Evolutionary conservation across 2,113 vertebrate species (phyloP), one percentile per base, ranked within the genome.

Genomic region (Prochilodus magdalenae): DNA sequence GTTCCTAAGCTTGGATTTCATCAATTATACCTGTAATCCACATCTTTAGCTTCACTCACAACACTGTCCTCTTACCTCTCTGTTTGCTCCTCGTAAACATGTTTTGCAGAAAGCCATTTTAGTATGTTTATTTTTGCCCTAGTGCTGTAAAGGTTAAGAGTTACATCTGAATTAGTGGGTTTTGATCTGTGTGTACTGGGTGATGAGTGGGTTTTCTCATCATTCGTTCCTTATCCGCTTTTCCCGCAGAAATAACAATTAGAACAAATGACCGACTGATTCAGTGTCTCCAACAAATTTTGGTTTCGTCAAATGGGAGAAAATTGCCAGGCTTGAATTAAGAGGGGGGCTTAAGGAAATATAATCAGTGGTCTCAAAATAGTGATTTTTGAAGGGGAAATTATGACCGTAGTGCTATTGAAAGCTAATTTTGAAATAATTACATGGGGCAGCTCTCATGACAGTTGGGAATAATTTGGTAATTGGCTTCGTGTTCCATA

Each of bases 361-460:
- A 86, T 83, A 89, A 87, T 90, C 83, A 85, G 83, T 51, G 79
- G 86, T 86, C 81, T 85, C 73, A 84, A 85, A 86, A 85, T 85
- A 85, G 82, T 82, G 77, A 83, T 85, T 88, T 86, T 82, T 85
- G 57, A 77, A 75, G 71, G 44, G 77, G 69, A 63, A 88, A 88
- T 88, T 84, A 83, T 84, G 75, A 85, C 77, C 79, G 66, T 86
- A 83, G 69, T 62, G 84, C 85, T 83, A 57, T 87, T 86, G 82
- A 87, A 85, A 82, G 79, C 85, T 85, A 83, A 87, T 87, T 84
- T 84, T 87, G 79, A 86, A 86, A 89, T 89, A 88, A 90, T 90
- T 85, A 87, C 83, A 82, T 77, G 75, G 73, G 74, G 86, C 73
- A 73, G 57, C 84, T 88, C 86, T 90, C 84, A 85, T 84, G 87